Base-by-base conservation (phyloP, 2,113 vertebrate species). In the Burhinus oedicnemus region DNA sequence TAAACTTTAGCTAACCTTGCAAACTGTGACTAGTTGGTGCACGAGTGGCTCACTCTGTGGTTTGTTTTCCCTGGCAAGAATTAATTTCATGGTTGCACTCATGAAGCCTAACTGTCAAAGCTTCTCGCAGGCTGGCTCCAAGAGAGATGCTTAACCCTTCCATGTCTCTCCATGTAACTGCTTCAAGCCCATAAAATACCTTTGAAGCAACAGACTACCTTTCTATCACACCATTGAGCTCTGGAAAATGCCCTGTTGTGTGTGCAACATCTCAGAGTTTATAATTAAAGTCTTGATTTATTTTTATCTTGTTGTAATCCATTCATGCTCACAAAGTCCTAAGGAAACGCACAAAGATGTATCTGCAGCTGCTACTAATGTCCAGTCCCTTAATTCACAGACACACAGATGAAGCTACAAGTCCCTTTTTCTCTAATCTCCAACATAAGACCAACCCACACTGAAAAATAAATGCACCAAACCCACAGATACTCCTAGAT, bases 1-100 rank as follows among this genome's bases (percentile, higher is more conserved):
- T 89, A 91, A 97, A 88, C 54, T 95, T 95, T 78, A 95, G 75
- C 93, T 94, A 84, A 95, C 89, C 74, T 97, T 95, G 96, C 58
- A 95, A 87, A 80, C 44, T 83, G 40, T 79, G 69, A 85, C 12
- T 65, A 60, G 70, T 2, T 83, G 82, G 42, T 49, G 54, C 51
- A 36, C 6, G 75, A 96, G 66, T 44, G 42, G n/a, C 36, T 96
- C 66, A 70, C 49, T 44, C 61, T 89, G 32, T 40, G 19, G 6
- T 38, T 95, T 94, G 65, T 92, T 94, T 96, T 92, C 49, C 42
- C 40, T 70, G 29, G 25, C 38, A 95, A 93, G 68, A 87, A 93
- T 92, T 97, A 91, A 89, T 89, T 90, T 95, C 60, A 62, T 83
- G 79, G 72, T 52, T 89, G 60, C 51, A 62, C 51, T 93, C 71